Conservation (phyloP, 2,797 vertebrate species). For the Setipinna tenuifilis region DNA sequence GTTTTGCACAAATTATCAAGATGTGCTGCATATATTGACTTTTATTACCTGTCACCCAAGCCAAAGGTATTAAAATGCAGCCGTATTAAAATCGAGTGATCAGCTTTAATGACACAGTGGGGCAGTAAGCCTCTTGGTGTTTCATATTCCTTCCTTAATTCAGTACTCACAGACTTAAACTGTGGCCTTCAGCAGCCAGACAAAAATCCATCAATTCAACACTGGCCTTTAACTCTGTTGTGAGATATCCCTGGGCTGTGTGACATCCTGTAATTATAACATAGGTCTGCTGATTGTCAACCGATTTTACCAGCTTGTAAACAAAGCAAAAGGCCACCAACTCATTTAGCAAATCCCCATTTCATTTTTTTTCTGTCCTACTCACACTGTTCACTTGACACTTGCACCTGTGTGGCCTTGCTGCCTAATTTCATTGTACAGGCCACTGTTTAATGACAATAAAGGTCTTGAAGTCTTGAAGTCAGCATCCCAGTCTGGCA, state of each 20-base stretch:
- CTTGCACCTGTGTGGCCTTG: too few species aligned
- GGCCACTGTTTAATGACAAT: too few species aligned
- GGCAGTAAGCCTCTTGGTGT: neutral
- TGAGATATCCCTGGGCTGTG: neutral
- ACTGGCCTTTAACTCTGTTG: neutral
- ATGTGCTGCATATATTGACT: constrained; percentile 18
- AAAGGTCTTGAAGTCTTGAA: too few species aligned
- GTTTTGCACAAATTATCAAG: constrained; percentile 26
- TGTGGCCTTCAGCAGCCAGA: neutral
- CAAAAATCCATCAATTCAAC: neutral
- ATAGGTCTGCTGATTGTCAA: neutral
- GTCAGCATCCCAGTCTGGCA: neutral
- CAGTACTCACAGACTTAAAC: neutral
- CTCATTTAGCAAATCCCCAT: neutral
- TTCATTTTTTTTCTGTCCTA: neutral
- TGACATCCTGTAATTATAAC: neutral
- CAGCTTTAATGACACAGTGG: neutral
- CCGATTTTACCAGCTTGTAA: neutral
- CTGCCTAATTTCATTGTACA: too few species aligned
- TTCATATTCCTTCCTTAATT: neutral
- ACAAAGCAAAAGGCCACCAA: neutral
- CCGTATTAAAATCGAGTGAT: constrained; percentile 2
- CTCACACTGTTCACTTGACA: too few species aligned
- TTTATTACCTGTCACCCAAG: constrained; percentile 16
- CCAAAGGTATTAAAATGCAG: constrained; percentile 19